Evolutionary conservation across 1,140 invertebrate genomes (phyloP).

Genomic region (Brachionus rotundiformis): DNA sequence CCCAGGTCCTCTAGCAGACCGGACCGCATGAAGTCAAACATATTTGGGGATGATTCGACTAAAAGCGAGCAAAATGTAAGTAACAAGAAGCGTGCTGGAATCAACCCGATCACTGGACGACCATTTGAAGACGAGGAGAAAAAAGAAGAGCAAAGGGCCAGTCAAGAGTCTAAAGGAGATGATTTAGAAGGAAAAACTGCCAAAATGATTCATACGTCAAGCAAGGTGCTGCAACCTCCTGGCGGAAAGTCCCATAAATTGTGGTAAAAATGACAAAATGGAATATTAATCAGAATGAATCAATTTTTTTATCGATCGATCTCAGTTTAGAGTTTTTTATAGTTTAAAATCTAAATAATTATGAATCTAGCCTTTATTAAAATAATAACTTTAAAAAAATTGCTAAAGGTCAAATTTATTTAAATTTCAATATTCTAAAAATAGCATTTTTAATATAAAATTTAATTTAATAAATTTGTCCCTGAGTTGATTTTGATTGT

Average conservation of each 20-base stretch:
- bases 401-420: not conserved
- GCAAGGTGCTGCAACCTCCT: constrained; percentile 1
- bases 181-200: not conserved
- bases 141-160: not conserved
- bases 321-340: not conserved
- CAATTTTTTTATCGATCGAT: not conserved
- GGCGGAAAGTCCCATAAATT: constrained; percentile 6
- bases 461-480: too few species aligned
- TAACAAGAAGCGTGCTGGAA: not conserved
- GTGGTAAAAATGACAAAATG: not conserved
- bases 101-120: constrained; percentile 36
- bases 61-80: not conserved
- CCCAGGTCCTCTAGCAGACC: not conserved
- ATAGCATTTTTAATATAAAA: too few species aligned
- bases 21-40: constrained; percentile 35
- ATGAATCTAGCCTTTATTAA: not conserved
- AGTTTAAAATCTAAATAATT: not conserved
- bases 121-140: constrained; percentile 5
- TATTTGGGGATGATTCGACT: constrained; percentile 4
- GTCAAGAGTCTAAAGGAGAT: not conserved
- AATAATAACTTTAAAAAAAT: too few species aligned
- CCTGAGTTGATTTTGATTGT: too few species aligned
- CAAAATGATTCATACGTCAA: constrained; percentile 13
- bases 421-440: too few species aligned
- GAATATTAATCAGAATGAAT: not conserved